Evolutionary conservation across 2,113 vertebrate genomes (phyloP).

Genomic region (Plecturocebus donacophilus): DNA sequence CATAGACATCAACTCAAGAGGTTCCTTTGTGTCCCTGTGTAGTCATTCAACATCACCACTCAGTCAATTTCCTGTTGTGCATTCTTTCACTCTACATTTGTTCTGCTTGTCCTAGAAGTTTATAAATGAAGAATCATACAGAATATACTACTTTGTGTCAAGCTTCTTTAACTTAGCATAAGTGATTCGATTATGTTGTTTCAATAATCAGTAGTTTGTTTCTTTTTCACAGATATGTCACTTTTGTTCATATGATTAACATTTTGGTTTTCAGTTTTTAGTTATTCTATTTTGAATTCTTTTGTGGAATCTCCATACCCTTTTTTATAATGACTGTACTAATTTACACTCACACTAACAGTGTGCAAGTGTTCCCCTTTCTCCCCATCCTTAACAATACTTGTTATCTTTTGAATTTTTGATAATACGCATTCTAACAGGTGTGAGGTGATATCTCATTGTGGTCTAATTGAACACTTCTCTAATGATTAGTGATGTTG

Average conservation of each 20-base stretch:
- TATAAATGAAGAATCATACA: background rate
- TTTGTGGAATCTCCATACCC: background rate
- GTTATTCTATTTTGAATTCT: background rate
- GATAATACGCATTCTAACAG: background rate
- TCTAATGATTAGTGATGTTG: background rate
- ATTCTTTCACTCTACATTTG: background rate
- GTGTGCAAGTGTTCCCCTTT: background rate
- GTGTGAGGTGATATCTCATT: background rate
- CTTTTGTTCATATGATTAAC: background rate
- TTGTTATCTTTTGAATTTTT: background rate
- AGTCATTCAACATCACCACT: background rate
- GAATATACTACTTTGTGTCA: background rate
- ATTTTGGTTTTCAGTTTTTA: background rate
- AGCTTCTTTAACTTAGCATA: background rate
- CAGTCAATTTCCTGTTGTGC: background rate
- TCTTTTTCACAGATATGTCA: background rate
- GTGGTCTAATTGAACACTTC: background rate
- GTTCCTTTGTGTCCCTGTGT: background rate
- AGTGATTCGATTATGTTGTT: background rate
- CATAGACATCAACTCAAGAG: background rate
- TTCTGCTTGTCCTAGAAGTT: background rate
- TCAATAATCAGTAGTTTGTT: background rate
- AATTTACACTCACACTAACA: background rate
- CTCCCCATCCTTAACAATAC: background rate
- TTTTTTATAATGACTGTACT: background rate